A percentile compares a stretch with the other conserved stretches of the same genome.
These are phyloP conservation scores for Lipotes vexillifer DNA, from an alignment of 2,113 vertebrate genomes.

Conservation along the genomic window DNA sequence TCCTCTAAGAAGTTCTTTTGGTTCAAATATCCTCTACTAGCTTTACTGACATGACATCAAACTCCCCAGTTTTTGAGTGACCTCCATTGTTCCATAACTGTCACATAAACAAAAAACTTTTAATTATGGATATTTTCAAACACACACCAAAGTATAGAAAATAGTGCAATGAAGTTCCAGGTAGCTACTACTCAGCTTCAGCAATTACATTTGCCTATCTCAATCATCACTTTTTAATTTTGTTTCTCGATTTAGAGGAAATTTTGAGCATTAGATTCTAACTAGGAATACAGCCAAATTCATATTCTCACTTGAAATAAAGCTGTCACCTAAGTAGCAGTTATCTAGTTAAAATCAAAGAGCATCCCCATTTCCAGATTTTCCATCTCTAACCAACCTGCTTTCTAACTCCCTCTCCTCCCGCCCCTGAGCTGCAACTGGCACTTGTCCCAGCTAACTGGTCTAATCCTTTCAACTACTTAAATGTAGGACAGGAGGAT, in stretches of 20 bases:
- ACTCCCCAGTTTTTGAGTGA: neutral
- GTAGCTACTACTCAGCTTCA: neutral
- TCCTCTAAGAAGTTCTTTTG: neutral
- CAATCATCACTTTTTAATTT: conserved; percentile 5
- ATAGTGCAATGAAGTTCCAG: neutral
- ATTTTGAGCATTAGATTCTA: neutral
- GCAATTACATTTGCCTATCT: neutral
- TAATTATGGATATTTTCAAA: neutral
- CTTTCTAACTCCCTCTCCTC: neutral
- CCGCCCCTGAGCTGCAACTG: neutral
- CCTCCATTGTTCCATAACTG: neutral
- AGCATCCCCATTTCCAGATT: neutral
- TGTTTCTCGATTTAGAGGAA: neutral
- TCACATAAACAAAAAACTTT: neutral
- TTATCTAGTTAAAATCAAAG: conserved; percentile 35
- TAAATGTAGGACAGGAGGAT: neutral
- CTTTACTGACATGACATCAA: conserved; percentile 10
- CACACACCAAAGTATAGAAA: neutral
- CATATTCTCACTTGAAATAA: conserved; percentile 35
- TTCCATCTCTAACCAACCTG: conserved; percentile 19
- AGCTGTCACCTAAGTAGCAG: neutral
- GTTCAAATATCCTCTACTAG: neutral
- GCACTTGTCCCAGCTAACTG: neutral
- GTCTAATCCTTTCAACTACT: neutral
- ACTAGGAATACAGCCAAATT: conserved; percentile 30